phyloP scores from a whole-genome alignment of 2,888 invertebrate genomes.

The Lepetodrilus schrolli region DNA sequence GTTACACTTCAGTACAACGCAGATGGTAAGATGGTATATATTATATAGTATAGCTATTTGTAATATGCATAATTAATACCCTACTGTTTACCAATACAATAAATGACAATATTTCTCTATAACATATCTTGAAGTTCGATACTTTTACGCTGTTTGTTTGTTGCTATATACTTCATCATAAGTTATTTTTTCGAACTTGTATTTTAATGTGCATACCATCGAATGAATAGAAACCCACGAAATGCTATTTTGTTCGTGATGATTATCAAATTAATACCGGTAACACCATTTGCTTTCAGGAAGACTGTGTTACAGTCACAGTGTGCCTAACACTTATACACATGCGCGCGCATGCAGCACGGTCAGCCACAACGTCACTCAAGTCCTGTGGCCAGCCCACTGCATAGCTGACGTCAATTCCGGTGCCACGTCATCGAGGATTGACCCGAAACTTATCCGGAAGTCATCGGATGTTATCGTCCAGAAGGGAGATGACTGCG shows the following conservation, averaged over 20 bases:
- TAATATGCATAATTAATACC: neutral
- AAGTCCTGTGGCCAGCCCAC: conserved; percentile 68
- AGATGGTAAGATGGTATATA: conserved; percentile 48
- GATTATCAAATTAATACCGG: too few species aligned
- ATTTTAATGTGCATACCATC: neutral
- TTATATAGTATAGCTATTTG: too few species aligned
- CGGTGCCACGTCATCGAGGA: conserved; percentile 50
- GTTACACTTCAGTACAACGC: conserved; percentile 51
- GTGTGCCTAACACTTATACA: neutral
- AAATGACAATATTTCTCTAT: too few species aligned
- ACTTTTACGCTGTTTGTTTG: too few species aligned
- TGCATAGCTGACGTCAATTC: conserved; percentile 57
- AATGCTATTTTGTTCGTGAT: neutral
- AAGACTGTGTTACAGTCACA: neutral
- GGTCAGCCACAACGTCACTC: conserved; percentile 40
- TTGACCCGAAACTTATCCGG: conserved; percentile 39
- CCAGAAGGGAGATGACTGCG: conserved; percentile 56
- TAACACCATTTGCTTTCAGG: too few species aligned
- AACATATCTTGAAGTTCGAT: too few species aligned
- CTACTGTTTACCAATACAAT: neutral
- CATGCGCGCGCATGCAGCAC: neutral
- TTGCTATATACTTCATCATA: too few species aligned
- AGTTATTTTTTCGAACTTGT: too few species aligned
- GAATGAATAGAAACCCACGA: neutral
- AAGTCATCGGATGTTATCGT: conserved; percentile 51